Evolutionary conservation across 2,113 vertebrate species (phyloP), one percentile per base, ranked within the genome.

Genomic region (Corydoras maculifer): DNA sequence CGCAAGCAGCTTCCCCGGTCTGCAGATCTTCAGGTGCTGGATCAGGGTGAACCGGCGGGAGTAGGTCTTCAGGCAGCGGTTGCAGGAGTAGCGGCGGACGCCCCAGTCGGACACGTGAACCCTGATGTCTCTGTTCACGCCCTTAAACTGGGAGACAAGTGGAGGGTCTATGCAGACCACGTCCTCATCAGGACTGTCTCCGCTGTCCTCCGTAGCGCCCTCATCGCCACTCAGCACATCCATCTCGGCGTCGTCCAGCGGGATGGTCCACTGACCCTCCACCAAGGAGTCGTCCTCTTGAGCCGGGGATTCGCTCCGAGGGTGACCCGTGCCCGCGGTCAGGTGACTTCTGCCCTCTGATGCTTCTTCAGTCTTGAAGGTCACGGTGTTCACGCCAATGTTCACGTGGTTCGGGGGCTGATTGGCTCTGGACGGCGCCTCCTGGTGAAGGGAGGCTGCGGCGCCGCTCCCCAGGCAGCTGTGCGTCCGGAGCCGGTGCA

Each of bases 401-500:
- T n/a, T n/a, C n/a, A n/a, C n/a, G n/a, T n/a, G n/a, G n/a, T n/a
- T n/a, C n/a, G n/a, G n/a, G n/a, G n/a, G n/a, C n/a, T n/a, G n/a
- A n/a, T n/a, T n/a, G n/a, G n/a, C n/a, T n/a, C n/a, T n/a, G n/a
- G n/a, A n/a, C n/a, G n/a, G n/a, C n/a, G n/a, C n/a, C n/a, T n/a
- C n/a, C n/a, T n/a, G n/a, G n/a, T n/a, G n/a, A n/a, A n/a, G n/a
- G n/a, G n/a, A n/a, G n/a, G 8, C 32, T 5, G 14, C 12, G 62
- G 53, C 11, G 15, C 68, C 3, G 9, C 73, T 69, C 49, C 82
- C 85, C 0, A 76, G 81, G 76, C 90, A 91, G 65, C 82, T 86
- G 71, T 91, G 90, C 15, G 73, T 87, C 74, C 87, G 89, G 1
- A 91, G 84, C 73, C 82, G 85, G 76, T 88, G 88, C 73, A 84